A percentile compares a stretch with the other conserved stretches of the same genome.
Evolutionary conservation across 2,113 vertebrate species (phyloP).

Genomic region (Opisthocomus hoazin): DNA sequence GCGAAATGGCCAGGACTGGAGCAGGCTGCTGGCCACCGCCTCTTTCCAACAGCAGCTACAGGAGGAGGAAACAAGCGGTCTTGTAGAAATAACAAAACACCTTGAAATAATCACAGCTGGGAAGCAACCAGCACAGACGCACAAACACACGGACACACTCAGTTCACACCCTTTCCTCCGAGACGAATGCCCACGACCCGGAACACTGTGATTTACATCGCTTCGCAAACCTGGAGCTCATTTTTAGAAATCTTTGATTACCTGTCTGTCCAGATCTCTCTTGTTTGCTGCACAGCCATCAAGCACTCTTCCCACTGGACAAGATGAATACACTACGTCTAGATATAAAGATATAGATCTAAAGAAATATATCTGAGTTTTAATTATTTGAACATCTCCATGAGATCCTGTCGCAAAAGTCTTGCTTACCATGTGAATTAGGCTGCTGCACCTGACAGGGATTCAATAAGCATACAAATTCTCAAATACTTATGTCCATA

Average conservation of each 20-base stretch:
- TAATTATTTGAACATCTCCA: not conserved
- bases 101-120: not conserved
- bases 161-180: not conserved
- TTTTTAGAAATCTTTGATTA: not conserved
- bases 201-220: not conserved
- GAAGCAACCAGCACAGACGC: fast-evolving
- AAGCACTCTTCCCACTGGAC: not conserved
- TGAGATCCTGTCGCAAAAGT: not conserved
- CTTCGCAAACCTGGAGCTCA: not conserved
- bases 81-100: not conserved
- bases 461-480: not conserved
- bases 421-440: not conserved
- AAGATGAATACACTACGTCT: not conserved
- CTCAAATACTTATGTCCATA: not conserved
- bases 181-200: not conserved
- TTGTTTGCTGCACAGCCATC: not conserved
- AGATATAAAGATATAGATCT: no score
- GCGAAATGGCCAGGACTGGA: fast-evolving
- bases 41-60: not conserved
- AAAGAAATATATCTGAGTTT: not conserved
- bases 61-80: no score
- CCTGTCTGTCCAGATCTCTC: not conserved
- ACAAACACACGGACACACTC: fast-evolving
- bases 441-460: not conserved
- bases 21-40: not conserved